Evolutionary conservation across 2,888 invertebrate species (phyloP).

Genomic region (Blastobasis adustella): DNA sequence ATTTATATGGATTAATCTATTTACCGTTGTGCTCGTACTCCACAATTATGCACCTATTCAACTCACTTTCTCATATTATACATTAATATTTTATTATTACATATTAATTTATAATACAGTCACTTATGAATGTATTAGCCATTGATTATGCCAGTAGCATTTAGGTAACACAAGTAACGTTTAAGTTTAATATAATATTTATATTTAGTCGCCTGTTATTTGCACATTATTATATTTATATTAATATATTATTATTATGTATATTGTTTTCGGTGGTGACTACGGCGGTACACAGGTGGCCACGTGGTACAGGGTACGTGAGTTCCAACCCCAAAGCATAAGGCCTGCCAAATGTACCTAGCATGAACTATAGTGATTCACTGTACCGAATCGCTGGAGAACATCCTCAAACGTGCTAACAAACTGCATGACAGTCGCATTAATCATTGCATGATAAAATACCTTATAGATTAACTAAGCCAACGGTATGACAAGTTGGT

Average conservation of each 20-base stretch:
- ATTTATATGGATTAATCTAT: too few relatives aligned
- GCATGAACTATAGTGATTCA: constrained; percentile 38
- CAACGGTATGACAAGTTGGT: constrained; percentile 20
- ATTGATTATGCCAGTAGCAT: too few relatives aligned
- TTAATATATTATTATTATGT: constrained; percentile 50
- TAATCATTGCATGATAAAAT: constrained; percentile 30
- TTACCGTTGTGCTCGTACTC: too few relatives aligned
- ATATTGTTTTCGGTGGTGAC: constrained; percentile 72
- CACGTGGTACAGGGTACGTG: constrained; percentile 94
- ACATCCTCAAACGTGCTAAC: constrained; percentile 2
- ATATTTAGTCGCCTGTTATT: too few relatives aligned
- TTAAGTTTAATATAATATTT: too few relatives aligned
- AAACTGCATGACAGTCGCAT: constrained; percentile 21
- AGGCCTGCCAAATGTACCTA: constrained; percentile 7
- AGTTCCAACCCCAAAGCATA: constrained; percentile 20
- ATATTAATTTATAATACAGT: constrained; percentile 5
- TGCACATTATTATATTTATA: constrained; percentile 12
- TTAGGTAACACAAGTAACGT: too few relatives aligned
- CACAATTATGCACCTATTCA: too few relatives aligned
- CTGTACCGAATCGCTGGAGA: constrained; percentile 7
- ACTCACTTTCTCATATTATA: too few relatives aligned
- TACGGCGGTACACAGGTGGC: constrained; percentile 81
- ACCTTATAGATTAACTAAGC: constrained; percentile 12
- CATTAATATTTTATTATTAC: constrained; percentile 5
- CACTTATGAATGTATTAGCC: not conserved